A percentile compares a stretch with the other conserved stretches of the same genome.
These are phyloP conservation scores for Pteropus rufus DNA, from an alignment of 2,797 vertebrate genomes.

Conservation along the genomic window DNA sequence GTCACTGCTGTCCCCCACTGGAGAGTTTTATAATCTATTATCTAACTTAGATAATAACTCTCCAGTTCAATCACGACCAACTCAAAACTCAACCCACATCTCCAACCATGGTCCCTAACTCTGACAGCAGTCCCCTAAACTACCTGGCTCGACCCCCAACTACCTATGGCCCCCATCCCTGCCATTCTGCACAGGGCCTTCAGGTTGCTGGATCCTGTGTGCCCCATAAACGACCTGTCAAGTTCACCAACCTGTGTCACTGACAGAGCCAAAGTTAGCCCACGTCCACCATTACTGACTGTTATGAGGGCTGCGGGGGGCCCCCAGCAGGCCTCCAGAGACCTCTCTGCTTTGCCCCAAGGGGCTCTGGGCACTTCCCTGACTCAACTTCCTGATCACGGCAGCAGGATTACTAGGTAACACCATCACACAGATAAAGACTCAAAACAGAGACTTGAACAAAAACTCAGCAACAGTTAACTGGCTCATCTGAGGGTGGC, in stretches of 20 bases:
- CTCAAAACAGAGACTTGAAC: neutral
- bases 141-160: neutral
- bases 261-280: neutral
- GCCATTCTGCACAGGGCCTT: too few species aligned
- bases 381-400: neutral
- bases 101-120: neutral
- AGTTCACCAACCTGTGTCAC: neutral
- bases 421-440: neutral
- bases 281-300: accelerated
- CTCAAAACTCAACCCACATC: neutral
- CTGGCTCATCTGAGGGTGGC: neutral
- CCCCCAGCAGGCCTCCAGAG: neutral
- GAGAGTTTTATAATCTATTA: neutral
- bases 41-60: neutral
- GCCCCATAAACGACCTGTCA: neutral
- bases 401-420: neutral
- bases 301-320: neutral
- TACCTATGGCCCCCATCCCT: neutral
- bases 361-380: neutral
- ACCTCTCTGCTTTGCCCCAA: neutral
- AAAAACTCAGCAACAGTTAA: neutral
- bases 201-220: neutral
- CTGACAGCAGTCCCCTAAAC: neutral
- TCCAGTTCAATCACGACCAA: neutral
- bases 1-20: neutral